phyloP scores from a whole-genome alignment of 2,113 vertebrate genomes.

The Brevimyrus niger region DNA sequence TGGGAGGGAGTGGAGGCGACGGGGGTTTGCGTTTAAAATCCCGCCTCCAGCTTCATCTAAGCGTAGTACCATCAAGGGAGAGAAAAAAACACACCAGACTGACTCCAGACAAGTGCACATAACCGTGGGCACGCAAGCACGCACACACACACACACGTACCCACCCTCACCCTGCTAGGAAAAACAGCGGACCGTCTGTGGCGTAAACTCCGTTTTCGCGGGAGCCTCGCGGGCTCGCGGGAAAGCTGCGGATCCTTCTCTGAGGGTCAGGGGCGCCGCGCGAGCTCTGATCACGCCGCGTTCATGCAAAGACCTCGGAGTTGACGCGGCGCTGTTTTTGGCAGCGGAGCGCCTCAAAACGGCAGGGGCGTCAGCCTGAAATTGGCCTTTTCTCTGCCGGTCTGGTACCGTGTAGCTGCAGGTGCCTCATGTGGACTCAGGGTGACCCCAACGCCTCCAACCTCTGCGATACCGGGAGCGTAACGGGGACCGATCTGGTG shows the following conservation, averaged over 20 bases:
- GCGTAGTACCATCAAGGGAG: conserved; percentile 6
- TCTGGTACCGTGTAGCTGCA: background rate
- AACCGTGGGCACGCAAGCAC: background rate
- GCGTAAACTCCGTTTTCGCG: background rate
- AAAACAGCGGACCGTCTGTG: background rate
- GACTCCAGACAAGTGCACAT: conserved; percentile 1
- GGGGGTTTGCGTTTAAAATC: conserved; percentile 2
- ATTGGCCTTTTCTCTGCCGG: background rate
- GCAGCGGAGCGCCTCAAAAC: background rate
- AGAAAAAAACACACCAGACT: background rate
- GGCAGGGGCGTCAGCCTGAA: background rate
- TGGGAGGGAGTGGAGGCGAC: background rate
- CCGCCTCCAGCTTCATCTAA: background rate
- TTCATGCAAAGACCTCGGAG: background rate
- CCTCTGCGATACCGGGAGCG: background rate
- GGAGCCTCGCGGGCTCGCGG: background rate
- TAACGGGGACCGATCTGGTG: background rate
- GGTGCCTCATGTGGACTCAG: background rate
- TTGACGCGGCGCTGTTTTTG: background rate
- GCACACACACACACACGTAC: background rate
- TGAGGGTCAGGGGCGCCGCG: background rate
- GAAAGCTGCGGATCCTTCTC: background rate
- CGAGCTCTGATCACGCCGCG: background rate
- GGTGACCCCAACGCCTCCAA: background rate
- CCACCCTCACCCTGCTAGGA: background rate